Percentiles rank a stretch among this genome's conserved stretches.
Conservation (phyloP, 2,797 vertebrate genomes). For the Erpetoichthys calabaricus region DNA sequence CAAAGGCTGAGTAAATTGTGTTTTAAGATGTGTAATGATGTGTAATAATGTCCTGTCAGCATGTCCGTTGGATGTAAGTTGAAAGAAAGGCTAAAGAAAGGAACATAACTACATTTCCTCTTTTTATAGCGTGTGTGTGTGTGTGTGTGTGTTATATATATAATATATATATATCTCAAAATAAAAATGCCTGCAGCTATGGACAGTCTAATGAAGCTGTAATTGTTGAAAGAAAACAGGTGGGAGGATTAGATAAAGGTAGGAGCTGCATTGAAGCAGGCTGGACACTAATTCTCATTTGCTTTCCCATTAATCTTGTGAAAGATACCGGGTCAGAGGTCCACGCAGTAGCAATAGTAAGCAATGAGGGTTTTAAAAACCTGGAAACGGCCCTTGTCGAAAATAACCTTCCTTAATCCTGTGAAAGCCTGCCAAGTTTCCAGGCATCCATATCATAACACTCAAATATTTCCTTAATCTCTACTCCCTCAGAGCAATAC, state of each 20-base stretch:
- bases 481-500: constrained; percentile 16
- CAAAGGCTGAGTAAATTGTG: constrained; percentile 66
- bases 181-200: constrained; percentile 22
- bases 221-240: constrained; percentile 27
- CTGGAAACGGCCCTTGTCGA: constrained; percentile 27
- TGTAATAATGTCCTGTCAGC: constrained; percentile 73
- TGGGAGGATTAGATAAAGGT: constrained; percentile 37
- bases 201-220: constrained; percentile 25
- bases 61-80: constrained; percentile 43
- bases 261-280: constrained; percentile 19
- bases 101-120: constrained; percentile 14
- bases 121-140: constrained; percentile 16
- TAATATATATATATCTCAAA: constrained; percentile 24
- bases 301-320: constrained; percentile 33
- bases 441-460: constrained; percentile 15
- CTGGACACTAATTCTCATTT: constrained; percentile 36
- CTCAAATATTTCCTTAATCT: constrained; percentile 24
- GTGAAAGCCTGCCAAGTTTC: constrained; percentile 21
- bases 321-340: constrained; percentile 31
- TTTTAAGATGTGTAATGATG: constrained; percentile 72
- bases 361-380: constrained; percentile 32
- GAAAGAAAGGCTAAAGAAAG: constrained; percentile 16
- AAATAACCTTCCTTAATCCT: constrained; percentile 29
- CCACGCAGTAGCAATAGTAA: constrained; percentile 27
- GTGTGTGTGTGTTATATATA: constrained; percentile 17